Conservation (phyloP, 2,888 invertebrate species). For the Liodrosophila aerea region DNA sequence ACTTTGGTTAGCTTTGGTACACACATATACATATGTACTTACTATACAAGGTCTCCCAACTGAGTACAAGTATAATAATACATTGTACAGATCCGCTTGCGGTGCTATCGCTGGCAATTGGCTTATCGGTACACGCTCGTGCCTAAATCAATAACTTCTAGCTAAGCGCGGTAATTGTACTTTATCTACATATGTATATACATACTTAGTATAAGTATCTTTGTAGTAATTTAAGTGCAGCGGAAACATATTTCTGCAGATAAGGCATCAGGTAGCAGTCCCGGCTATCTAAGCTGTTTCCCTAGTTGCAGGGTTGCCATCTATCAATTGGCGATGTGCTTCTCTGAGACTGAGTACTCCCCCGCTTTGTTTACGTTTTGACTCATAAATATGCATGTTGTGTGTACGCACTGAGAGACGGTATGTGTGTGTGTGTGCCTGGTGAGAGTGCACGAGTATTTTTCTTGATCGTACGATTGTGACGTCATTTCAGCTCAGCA, state of each 20-base stretch:
- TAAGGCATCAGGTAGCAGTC: slow-evolving; percentile 29
- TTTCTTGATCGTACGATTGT: slow-evolving; percentile 45
- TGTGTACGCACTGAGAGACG: slow-evolving; percentile 20
- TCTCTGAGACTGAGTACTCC: not conserved
- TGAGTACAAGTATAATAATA: not conserved
- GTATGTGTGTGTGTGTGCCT: slow-evolving; percentile 1
- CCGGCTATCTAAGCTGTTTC: slow-evolving; percentile 11
- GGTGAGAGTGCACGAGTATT: slow-evolving; percentile 1
- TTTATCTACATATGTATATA: slow-evolving; percentile 12
- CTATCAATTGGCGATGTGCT: not conserved
- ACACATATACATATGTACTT: slow-evolving; percentile 2
- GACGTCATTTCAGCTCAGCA: slow-evolving; percentile 37
- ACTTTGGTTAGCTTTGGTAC: slow-evolving; percentile 17
- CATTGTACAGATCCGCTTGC: slow-evolving; percentile 30
- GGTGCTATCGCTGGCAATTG: slow-evolving; percentile 23
- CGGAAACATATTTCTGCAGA: slow-evolving; percentile 39
- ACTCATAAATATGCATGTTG: slow-evolving; percentile 15
- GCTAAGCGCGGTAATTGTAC: slow-evolving; percentile 17
- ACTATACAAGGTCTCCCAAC: slow-evolving; percentile 9
- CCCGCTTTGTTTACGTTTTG: slow-evolving; percentile 43
- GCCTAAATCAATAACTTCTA: slow-evolving; percentile 27
- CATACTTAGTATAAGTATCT: slow-evolving; percentile 3
- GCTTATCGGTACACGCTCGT: slow-evolving; percentile 24
- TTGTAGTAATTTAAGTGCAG: slow-evolving; percentile 23
- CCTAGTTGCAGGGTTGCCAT: too few relatives aligned